Conservation (phyloP, 2,888 invertebrate species). For the Stenoptilia bipunctidactyla region DNA sequence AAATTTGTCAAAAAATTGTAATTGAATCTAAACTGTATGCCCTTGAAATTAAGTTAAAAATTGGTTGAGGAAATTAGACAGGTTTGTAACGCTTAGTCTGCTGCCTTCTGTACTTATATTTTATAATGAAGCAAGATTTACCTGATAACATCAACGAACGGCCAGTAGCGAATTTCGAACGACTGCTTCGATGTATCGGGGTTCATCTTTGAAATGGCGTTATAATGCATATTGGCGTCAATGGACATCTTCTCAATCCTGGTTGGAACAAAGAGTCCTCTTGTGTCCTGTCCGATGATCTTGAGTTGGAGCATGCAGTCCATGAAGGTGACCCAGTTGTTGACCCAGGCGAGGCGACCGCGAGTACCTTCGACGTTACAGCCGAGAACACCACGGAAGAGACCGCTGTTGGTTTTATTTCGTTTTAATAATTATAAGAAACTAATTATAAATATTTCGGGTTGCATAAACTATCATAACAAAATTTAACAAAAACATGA, state of each 20-base stretch:
- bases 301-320: slow-evolving; percentile 91
- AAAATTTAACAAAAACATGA: no score
- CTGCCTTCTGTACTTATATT: no score
- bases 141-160: slow-evolving; percentile 64
- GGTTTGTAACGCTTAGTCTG: no score
- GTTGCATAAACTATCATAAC: not conserved
- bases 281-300: slow-evolving; percentile 77
- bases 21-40: no score
- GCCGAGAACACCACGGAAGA: slow-evolving; percentile 72
- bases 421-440: not conserved
- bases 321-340: slow-evolving; percentile 90
- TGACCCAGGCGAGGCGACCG: slow-evolving; percentile 76
- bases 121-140: no score
- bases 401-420: slow-evolving; percentile 42
- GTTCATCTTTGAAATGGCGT: slow-evolving; percentile 56
- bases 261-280: slow-evolving; percentile 81
- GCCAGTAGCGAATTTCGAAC: slow-evolving; percentile 56
- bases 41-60: no score
- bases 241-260: slow-evolving; percentile 79
- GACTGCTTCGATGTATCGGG: slow-evolving; percentile 50
- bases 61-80: no score
- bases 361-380: slow-evolving; percentile 63
- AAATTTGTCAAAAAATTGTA: no score
- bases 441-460: no score
- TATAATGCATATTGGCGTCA: slow-evolving; percentile 74